Evolutionary conservation across 2,797 vertebrate species (phyloP), one percentile per base, ranked within the genome.

Genomic region (Centroberyx gerrardi): DNA sequence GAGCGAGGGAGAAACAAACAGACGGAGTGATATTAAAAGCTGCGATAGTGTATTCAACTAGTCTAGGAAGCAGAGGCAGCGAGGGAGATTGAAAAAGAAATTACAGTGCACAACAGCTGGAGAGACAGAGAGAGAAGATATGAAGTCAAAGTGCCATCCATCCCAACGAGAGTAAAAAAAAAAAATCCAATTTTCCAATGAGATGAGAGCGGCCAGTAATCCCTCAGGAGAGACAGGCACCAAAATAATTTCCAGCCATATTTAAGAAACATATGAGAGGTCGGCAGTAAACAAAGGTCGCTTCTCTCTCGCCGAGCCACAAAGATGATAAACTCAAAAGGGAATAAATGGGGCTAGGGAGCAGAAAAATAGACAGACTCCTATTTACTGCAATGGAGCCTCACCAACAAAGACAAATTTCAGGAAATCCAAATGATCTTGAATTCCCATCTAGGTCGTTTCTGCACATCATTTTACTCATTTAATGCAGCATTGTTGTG

Each of bases 231-330:
- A 86, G 60, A 40, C 76, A 67, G 66, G 54, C 44, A 60, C 48
- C 31, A 46, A 82, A 68, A 71, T 72, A 9, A 83, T 83, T 79
- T 83, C 66, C 63, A 81, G 74, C 58, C 38, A 74, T 77, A 73
- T 74, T 79, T 42, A 81, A 81, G 68, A 86, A 67, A 81, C 59
- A 87, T 78, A 74, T 60, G 73, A 82, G 78, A 49, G 7, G 15
- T 71, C 33, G 18, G 78, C 73, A 61, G 71, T 85, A 84, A 88
- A 89, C 74, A 83, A 78, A 70, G 64, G 33, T 42, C 82, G 77
- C 27, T 33, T 40, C 62, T 62, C 71, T 83, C 27, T 68, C 42
- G 29, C 31, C 0, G 67, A 4, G 48, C 55, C 52, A 56, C 55
- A 62, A 75, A 65, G 59, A 76, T 66, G 36, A 90, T 70, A 56